These are phyloP conservation scores for Cliona cf. orientalis DNA, from an alignment of 37 sponge, comb jelly and placozoan species.

Conservation along the genomic window DNA sequence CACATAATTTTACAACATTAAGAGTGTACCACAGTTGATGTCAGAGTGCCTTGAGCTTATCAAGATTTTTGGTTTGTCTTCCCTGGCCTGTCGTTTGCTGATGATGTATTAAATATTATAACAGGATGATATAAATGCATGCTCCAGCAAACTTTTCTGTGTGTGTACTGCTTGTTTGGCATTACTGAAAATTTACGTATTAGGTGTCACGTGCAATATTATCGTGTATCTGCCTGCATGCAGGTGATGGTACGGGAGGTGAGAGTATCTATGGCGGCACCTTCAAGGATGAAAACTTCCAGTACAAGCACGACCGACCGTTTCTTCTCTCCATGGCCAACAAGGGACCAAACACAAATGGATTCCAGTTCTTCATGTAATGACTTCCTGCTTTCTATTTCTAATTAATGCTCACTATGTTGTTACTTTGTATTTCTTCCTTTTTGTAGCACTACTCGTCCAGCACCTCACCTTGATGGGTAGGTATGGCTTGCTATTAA, in stretches of 20 bases:
- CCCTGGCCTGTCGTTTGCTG: background rate
- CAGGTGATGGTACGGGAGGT: constrained; percentile 96
- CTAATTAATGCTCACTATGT: background rate
- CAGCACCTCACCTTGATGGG: constrained; percentile 92
- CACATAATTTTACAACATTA: background rate
- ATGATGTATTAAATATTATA: background rate
- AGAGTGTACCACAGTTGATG: background rate
- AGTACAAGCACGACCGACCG: constrained; percentile 82
- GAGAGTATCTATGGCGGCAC: constrained; percentile 96
- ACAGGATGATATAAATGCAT: no score
- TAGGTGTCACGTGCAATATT: no score
- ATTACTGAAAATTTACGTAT: no score
- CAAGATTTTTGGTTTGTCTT: background rate
- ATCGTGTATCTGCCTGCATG: background rate
- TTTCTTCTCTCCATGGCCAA: constrained; percentile 98
- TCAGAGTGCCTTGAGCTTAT: background rate
- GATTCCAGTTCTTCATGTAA: constrained; percentile 98
- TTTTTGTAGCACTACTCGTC: constrained; percentile 77
- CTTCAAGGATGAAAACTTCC: constrained; percentile 89
- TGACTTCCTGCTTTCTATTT: background rate
- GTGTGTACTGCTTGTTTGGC: no score
- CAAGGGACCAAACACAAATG: constrained; percentile 98
- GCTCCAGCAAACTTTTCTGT: no score
- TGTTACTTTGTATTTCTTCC: background rate
- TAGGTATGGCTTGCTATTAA: no score